These are phyloP conservation scores for Epiperipatus broadwayi DNA, from an alignment of 2,888 invertebrate species.

Conservation along the genomic window DNA sequence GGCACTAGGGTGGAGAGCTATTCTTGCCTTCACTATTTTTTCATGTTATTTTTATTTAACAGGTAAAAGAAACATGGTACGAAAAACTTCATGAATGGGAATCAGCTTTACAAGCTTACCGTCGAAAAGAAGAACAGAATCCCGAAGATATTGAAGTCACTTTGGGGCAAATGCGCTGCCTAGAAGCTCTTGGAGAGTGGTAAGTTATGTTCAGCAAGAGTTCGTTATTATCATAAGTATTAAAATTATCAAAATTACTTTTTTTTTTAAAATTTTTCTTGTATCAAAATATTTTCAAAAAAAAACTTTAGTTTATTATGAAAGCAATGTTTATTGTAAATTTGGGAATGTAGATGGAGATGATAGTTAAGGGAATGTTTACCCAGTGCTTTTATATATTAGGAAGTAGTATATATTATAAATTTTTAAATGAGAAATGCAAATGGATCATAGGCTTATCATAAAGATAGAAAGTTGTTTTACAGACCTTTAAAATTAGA, in stretches of 20 bases:
- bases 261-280: background rate
- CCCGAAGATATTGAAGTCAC: constrained; percentile 53
- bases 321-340: background rate
- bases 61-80: constrained; percentile 78
- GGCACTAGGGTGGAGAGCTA: too few species aligned
- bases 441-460: too few species aligned
- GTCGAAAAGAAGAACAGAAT: constrained; percentile 42
- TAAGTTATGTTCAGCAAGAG: too few species aligned
- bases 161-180: constrained; percentile 77
- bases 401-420: too few species aligned
- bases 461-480: too few species aligned
- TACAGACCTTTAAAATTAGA: too few species aligned
- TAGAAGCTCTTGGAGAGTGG: constrained; percentile 97
- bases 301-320: constrained; percentile 17
- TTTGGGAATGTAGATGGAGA: too few species aligned
- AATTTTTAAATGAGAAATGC: too few species aligned
- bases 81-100: constrained; percentile 99
- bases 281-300: too few species aligned
- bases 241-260: background rate
- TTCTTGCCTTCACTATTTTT: background rate
- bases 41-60: too few species aligned
- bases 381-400: too few species aligned
- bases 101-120: constrained; percentile 71
- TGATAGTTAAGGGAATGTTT: too few species aligned
- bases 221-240: constrained; percentile 5